phyloP scores from a whole-genome alignment of 35 echinoderm and acorn worm genomes.

The Strongylocentrotus purpuratus region DNA sequence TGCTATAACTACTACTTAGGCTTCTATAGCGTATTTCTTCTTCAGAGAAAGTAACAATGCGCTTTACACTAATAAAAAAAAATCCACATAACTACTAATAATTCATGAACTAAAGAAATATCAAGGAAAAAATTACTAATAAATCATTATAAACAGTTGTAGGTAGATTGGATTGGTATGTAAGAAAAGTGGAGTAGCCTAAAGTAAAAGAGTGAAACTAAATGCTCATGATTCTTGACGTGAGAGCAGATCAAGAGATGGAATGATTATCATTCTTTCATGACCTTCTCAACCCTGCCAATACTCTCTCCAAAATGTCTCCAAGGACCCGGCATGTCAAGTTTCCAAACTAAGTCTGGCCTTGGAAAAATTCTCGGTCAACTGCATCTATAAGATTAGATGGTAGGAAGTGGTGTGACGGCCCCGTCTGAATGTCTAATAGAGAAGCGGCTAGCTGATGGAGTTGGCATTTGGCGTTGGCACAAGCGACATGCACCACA shows the following conservation, averaged over 20 bases:
- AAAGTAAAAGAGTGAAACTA: not conserved
- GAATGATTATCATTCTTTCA: not conserved
- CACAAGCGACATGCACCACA: not conserved
- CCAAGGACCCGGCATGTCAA: not conserved
- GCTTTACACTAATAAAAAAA: too few species aligned
- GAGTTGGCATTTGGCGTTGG: not conserved
- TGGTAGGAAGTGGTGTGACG: not conserved
- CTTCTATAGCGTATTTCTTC: too few species aligned
- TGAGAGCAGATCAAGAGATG: not conserved
- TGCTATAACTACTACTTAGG: too few species aligned
- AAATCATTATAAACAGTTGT: too few species aligned
- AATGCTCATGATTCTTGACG: not conserved
- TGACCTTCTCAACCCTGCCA: not conserved
- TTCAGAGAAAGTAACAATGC: too few species aligned
- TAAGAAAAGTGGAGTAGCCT: too few species aligned
- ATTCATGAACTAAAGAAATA: too few species aligned
- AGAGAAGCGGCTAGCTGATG: not conserved
- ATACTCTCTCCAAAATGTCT: not conserved
- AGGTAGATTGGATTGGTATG: too few species aligned
- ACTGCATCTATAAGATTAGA: not conserved
- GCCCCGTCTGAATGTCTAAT: not conserved
- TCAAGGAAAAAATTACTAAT: too few species aligned
- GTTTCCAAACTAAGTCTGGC: not conserved
- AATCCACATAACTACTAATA: too few species aligned
- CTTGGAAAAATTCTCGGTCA: constrained; percentile 1